Evolutionary conservation across 2,888 invertebrate genomes (phyloP).

Genomic region (Euspilapteryx auroguttella): DNA sequence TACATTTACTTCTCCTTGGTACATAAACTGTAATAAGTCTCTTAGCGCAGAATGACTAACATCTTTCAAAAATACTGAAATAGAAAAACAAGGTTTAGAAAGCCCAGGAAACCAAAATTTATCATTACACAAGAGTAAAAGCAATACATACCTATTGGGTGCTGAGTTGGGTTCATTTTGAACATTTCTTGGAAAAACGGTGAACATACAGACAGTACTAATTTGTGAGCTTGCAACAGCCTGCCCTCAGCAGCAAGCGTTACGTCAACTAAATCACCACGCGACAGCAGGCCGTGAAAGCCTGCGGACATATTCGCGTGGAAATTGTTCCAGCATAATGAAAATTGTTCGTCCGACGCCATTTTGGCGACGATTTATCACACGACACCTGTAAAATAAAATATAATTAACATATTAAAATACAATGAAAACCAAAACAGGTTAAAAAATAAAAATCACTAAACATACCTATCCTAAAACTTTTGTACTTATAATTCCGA

Average conservation of each 20-base stretch:
- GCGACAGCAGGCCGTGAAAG: constrained; percentile 70
- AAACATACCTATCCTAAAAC: constrained; percentile 46
- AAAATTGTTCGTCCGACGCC: constrained; percentile 75
- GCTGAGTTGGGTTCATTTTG: constrained; percentile 69
- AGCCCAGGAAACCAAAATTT: constrained; percentile 8
- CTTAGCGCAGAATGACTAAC: constrained; percentile 70
- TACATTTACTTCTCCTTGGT: constrained; percentile 72
- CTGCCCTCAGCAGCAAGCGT: constrained; percentile 72
- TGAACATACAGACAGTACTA: constrained; percentile 73
- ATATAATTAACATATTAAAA: background rate
- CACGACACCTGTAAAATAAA: constrained; percentile 27
- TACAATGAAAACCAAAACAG: background rate
- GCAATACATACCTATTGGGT: constrained; percentile 64
- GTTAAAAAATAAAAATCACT: constrained; percentile 1
- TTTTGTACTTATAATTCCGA: constrained; percentile 51
- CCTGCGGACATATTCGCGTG: constrained; percentile 72
- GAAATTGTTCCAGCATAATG: constrained; percentile 77
- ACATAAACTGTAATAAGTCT: constrained; percentile 73
- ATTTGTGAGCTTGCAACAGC: constrained; percentile 70
- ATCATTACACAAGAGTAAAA: no score
- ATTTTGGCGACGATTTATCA: constrained; percentile 58
- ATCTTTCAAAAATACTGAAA: constrained; percentile 70
- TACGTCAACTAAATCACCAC: constrained; percentile 71
- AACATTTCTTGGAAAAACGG: constrained; percentile 75
- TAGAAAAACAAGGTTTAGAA: constrained; percentile 14